Evolutionary conservation across 2,888 invertebrate species (phyloP), one percentile per base, ranked within the genome.

Genomic region (Himalopsyche kuldschensis): DNA sequence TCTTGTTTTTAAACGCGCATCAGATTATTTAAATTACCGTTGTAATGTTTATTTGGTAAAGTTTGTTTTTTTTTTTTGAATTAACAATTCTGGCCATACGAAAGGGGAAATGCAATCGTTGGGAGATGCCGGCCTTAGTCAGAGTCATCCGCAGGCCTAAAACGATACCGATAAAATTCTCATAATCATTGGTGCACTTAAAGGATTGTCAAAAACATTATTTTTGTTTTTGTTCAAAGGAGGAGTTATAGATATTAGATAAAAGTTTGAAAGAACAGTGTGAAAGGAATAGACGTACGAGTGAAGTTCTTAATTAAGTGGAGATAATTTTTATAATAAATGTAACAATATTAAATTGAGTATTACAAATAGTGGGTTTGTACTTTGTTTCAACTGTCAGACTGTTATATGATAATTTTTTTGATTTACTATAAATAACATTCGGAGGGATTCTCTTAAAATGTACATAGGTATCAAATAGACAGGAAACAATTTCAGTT

Each of bases 361-460:
- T 69, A 69, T 69, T 69, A 69, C 69, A 69, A 87, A 87, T 87
- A 85, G 87, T 87, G 84, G 82, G 85, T 80, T 85, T 86, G 88
- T 87, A 87, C 87, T 88, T 88, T 87, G 87, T 87, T 88, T 88
- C 41, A 15, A 87, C 87, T 87, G 85, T 85, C 86, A 85, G 87
- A 87, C 81, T 82, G 35, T 35, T 35, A 82, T 86, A 86, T 87
- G 27, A 27, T 30, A 30, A 24, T 30, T 30, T 69, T 41, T 27
- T 69, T 69, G 69, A 69, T 24, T 86, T 87, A 30, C 69, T 69
- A 27, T 24, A 30, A 4, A 20, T 11, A 30, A 55, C 55, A 55
- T 8, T 55, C 20, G 10, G 55, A 55, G 24, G 10, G 6, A 11
- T 41, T 41, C 41, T 41, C 41, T 30, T 20, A 24, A 69, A 69